phyloP scores from a whole-genome alignment of 2,888 invertebrate species.

The Clivina fossor region DNA sequence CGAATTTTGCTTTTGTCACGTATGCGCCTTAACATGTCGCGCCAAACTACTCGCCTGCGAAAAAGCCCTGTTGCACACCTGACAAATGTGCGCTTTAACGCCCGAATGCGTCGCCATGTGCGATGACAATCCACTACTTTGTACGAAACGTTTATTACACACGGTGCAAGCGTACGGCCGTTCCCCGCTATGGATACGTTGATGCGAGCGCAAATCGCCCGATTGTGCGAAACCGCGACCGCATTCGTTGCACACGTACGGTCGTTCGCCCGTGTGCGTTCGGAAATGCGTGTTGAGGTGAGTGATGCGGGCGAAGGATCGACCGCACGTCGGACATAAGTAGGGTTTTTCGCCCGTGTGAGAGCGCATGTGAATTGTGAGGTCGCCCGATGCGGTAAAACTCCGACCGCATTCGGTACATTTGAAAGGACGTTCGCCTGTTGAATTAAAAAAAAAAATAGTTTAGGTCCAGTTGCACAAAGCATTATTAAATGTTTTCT shows the following conservation, averaged over 20 bases:
- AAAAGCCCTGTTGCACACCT: conserved; percentile 36
- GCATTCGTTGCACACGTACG: conserved; percentile 40
- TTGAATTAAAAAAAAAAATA: not conserved
- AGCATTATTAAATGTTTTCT: no score
- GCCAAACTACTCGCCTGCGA: conserved; percentile 35
- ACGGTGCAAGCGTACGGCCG: conserved; percentile 39
- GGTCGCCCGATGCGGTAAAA: conserved; percentile 46
- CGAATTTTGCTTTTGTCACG: no score
- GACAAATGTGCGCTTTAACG: conserved; percentile 34
- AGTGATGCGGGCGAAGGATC: conserved; percentile 43
- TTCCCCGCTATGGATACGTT: conserved; percentile 39
- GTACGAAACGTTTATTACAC: conserved; percentile 41
- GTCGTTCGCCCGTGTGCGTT: conserved; percentile 47
- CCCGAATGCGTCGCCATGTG: conserved; percentile 43
- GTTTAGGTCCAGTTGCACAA: no score
- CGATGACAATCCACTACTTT: conserved; percentile 40
- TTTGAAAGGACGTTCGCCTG: conserved; percentile 35
- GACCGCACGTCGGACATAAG: conserved; percentile 48
- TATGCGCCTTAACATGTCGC: conserved; percentile 32
- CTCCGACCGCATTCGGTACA: conserved; percentile 52
- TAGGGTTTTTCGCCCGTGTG: conserved; percentile 49
- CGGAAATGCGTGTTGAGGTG: conserved; percentile 43
- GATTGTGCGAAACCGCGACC: conserved; percentile 41
- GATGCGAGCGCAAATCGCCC: conserved; percentile 40
- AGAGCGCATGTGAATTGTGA: conserved; percentile 50